Evolutionary conservation across 2,797 vertebrate genomes (phyloP), one percentile per base, ranked within the genome.

Genomic region (Girardinus metallicus): DNA sequence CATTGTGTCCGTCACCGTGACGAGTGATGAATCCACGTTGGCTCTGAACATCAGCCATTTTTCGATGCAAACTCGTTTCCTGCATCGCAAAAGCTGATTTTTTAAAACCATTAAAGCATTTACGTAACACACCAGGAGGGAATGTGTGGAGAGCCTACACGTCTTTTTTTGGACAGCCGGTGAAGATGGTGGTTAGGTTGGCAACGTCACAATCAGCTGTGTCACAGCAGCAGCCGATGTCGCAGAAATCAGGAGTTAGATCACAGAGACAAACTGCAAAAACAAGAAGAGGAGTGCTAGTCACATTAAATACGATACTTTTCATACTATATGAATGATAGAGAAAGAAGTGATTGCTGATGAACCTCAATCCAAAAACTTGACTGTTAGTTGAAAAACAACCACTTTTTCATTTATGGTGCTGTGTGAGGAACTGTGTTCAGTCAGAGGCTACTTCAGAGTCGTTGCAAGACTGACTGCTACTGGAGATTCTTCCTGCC

Each of bases 211-310:
- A 96, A 74, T 96, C 95, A 10, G 74, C 62, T 5, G 76, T 85
- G 83, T 96, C 96, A 86, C 96, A 96, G 34, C 96, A 96, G 89
- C 96, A 96, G 86, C 93, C 93, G 1, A 96, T 92, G 84, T 96
- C 95, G 83, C 96, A 96, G 78, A 96, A 95, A 72, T 76, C 87
- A 34, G 93, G 91, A 3, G 93, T 96, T 77, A 96, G 73, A 81
- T 96, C 90, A 86, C 96, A 96, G 43, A 86, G 55, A 81, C 96
- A 96, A 62, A 29, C 96, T 96, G 85, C 51, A 53, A 53, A 53
- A 53, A 26, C 23, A 53, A 13, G 6, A 88, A 10, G 43, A 84
- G 3, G 80, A 74, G 0, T 86, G 26, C 55, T 60, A 60, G 10
- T 12, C 36, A 41, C 10, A 66, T 2, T 11, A 66, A 66, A 57